Percentiles rank a stretch among this genome's conserved stretches.
These are phyloP conservation scores for Drosophila paranaensis DNA, from an alignment of 2,888 invertebrate species.

Conservation along the genomic window DNA sequence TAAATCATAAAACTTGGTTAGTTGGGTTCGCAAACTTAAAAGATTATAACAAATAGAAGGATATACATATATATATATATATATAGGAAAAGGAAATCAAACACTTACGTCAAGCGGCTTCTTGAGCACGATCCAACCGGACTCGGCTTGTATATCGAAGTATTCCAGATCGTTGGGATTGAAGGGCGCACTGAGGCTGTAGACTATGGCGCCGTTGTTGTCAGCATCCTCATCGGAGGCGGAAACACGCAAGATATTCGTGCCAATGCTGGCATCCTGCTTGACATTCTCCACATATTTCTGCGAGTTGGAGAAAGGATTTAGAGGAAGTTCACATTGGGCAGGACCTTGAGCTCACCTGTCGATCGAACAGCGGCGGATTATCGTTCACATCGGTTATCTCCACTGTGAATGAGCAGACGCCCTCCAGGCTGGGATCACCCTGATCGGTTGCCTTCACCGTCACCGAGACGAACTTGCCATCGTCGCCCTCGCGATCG, in stretches of 20 bases:
- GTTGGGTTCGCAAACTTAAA: slow-evolving; percentile 66
- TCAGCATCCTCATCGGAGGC: slow-evolving; percentile 99
- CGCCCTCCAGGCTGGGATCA: slow-evolving; percentile 98
- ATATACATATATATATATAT: slow-evolving; percentile 8
- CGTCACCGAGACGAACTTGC: slow-evolving; percentile 97
- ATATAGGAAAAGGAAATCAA: slow-evolving; percentile 54
- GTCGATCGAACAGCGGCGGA: slow-evolving; percentile 96
- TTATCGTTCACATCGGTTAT: slow-evolving; percentile 99
- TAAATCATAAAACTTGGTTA: slow-evolving; percentile 64
- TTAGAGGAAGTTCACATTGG: not conserved
- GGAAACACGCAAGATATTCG: slow-evolving; percentile 96
- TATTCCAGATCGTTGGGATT: slow-evolving; percentile 96
- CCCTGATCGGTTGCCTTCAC: slow-evolving; percentile 99
- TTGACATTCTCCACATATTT: slow-evolving; percentile 99
- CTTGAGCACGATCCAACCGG: slow-evolving; percentile 98
- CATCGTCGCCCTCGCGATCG: slow-evolving; percentile 98
- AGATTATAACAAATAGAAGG: slow-evolving; percentile 15
- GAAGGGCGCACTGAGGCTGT: slow-evolving; percentile 94
- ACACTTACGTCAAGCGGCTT: slow-evolving; percentile 98
- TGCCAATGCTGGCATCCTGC: slow-evolving; percentile 97
- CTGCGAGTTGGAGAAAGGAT: slow-evolving; percentile 85
- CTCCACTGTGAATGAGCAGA: slow-evolving; percentile 99
- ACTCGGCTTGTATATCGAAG: slow-evolving; percentile 98
- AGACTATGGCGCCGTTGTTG: slow-evolving; percentile 97
- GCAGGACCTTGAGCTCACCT: slow-evolving; percentile 86